phyloP scores from a whole-genome alignment of 1,140 invertebrate genomes.

The Zelostemma sp. region DNA sequence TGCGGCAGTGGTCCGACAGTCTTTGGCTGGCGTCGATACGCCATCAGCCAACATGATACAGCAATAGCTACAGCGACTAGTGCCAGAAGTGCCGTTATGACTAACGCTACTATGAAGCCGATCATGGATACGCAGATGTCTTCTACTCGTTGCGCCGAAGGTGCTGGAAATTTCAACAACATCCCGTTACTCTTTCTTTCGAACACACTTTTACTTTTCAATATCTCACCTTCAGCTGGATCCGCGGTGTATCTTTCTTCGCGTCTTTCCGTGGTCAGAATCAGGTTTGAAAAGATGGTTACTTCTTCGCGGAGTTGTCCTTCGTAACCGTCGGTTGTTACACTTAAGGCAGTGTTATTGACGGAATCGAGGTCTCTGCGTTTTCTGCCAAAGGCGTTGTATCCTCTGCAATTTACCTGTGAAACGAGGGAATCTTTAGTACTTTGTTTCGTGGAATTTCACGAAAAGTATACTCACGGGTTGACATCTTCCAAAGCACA shows the following conservation, averaged over 20 bases:
- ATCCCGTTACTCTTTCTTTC: constrained; percentile 1
- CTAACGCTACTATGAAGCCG: constrained; percentile 90
- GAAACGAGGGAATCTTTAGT: constrained; percentile 33
- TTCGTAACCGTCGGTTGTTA: constrained; percentile 73
- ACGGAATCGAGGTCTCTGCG: constrained; percentile 76
- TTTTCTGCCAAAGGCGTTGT: constrained; percentile 88
- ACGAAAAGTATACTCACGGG: constrained; percentile 76
- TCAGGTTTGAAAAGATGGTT: constrained; percentile 91
- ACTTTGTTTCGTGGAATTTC: too few relatives aligned
- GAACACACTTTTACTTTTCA: not conserved
- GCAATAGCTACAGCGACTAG: constrained; percentile 93
- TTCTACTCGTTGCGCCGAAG: constrained; percentile 78
- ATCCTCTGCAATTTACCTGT: constrained; percentile 91
- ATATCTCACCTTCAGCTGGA: constrained; percentile 77
- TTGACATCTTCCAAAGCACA: constrained; percentile 95
- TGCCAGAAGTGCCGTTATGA: constrained; percentile 91
- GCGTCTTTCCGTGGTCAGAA: constrained; percentile 88
- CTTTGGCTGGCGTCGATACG: constrained; percentile 88
- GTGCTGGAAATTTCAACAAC: constrained; percentile 68
- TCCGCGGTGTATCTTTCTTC: constrained; percentile 74
- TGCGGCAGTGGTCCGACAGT: constrained; percentile 90
- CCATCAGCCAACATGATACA: constrained; percentile 95
- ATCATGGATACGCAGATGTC: constrained; percentile 95
- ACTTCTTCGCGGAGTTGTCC: constrained; percentile 93
- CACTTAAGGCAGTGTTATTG: constrained; percentile 73